phyloP scores from a whole-genome alignment of 2,113 vertebrate species.

The Motacilla tschutschensis region DNA sequence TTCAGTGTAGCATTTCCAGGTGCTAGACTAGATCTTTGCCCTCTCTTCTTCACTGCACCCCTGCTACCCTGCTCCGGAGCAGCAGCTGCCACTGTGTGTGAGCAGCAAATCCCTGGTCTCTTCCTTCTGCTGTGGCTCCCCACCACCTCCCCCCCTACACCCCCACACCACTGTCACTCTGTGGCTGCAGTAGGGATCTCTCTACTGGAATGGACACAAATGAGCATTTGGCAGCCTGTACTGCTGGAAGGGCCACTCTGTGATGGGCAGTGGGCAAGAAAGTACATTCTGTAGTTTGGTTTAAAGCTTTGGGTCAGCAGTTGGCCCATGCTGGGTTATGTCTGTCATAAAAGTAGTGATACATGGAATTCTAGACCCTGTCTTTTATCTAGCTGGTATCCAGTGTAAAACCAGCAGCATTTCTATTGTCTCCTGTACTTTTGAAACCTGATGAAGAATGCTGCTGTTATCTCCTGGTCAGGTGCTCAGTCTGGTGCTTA shows the following conservation, averaged over 20 bases:
- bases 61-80: not conserved
- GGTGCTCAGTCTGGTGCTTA: not conserved
- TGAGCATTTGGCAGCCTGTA: not conserved
- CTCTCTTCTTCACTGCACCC: not conserved
- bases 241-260: not conserved
- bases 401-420: not conserved
- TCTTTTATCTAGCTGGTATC: not conserved
- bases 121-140: not conserved
- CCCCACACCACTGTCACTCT: not conserved
- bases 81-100: accelerated
- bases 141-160: accelerated
- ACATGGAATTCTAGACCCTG: not conserved
- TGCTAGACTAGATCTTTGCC: not conserved
- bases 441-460: not conserved
- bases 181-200: not conserved
- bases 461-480: not conserved
- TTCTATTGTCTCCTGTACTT: not conserved
- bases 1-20: not conserved
- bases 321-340: not conserved
- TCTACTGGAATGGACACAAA: not conserved
- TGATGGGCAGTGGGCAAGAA: not conserved
- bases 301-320: not conserved
- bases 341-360: not conserved
- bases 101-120: not conserved
- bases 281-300: not conserved